These are phyloP conservation scores for Stomatorhinus ivindoensis DNA, from an alignment of 2,113 vertebrate genomes.

Conservation along the genomic window DNA sequence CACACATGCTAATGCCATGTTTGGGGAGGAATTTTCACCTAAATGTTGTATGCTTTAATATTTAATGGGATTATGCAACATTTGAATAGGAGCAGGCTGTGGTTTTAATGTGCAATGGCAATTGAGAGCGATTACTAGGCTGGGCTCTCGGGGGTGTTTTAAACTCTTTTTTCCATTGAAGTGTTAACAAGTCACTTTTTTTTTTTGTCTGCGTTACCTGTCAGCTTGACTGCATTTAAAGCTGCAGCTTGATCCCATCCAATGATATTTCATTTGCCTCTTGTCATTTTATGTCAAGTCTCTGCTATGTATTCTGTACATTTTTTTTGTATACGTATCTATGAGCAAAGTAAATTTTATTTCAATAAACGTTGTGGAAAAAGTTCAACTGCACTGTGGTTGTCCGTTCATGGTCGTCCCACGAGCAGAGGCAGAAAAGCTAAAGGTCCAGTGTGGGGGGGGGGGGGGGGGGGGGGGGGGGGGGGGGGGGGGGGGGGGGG, in stretches of 20 bases:
- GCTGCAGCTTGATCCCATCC: conserved; percentile 30
- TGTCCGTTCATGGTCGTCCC: conserved; percentile 47
- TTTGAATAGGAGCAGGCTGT: conserved; percentile 3
- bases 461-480: no score
- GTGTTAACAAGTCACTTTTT: conserved; percentile 3
- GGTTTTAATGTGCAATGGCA: conserved; percentile 24
- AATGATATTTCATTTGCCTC: conserved; percentile 26
- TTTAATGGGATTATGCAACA: not conserved
- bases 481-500: no score
- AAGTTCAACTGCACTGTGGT: conserved; percentile 42
- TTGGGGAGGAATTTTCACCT: not conserved
- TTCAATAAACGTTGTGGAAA: conserved; percentile 61
- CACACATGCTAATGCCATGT: not conserved
- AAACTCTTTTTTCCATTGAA: not conserved
- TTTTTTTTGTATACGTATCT: conserved; percentile 40
- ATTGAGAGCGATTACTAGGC: conserved; percentile 12
- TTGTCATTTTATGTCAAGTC: conserved; percentile 23
- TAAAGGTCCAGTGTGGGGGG: conserved; percentile 47
- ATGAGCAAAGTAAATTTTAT: conserved; percentile 43
- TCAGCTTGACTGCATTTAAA: conserved; percentile 36
- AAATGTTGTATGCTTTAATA: conserved; percentile 16
- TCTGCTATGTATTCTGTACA: conserved; percentile 36
- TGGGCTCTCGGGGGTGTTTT: not conserved
- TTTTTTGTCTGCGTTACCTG: conserved; percentile 12
- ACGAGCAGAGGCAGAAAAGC: conserved; percentile 14